These are phyloP conservation scores for Nesospiza acunhae DNA, from an alignment of 2,113 vertebrate species.

Conservation along the genomic window DNA sequence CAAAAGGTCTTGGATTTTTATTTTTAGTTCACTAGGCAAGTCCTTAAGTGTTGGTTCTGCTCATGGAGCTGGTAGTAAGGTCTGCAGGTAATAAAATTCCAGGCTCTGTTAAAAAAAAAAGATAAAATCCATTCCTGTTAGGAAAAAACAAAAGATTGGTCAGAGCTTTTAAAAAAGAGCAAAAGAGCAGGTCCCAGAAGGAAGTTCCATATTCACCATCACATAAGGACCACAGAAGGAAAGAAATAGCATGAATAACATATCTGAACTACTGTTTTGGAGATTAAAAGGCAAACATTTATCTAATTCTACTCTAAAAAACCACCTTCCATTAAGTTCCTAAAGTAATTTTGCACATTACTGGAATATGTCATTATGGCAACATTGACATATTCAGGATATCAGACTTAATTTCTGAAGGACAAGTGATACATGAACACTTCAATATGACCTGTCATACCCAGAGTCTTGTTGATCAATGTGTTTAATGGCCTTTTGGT, in stretches of 20 bases:
- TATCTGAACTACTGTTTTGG: neutral
- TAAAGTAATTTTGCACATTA: neutral
- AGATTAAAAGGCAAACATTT: neutral
- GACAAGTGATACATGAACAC: neutral
- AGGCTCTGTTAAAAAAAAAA: neutral
- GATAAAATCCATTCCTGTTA: neutral
- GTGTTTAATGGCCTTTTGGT: neutral
- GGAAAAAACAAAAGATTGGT: neutral
- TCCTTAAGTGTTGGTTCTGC: neutral
- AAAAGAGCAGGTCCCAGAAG: neutral
- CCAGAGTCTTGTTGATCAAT: neutral
- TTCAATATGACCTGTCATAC: neutral
- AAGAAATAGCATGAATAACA: neutral
- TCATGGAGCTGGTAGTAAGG: neutral
- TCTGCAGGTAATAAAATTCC: neutral
- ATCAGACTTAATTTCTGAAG: neutral
- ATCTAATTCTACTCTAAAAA: neutral
- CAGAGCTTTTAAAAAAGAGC: neutral
- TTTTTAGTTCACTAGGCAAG: neutral
- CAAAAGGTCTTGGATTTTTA: neutral
- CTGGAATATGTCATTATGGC: neutral
- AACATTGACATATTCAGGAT: neutral
- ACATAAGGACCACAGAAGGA: neutral
- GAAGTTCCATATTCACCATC: neutral
- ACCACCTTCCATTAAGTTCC: neutral